Base-by-base conservation (phyloP, 2,888 invertebrate genomes). In the Calameuta filiformis region DNA sequence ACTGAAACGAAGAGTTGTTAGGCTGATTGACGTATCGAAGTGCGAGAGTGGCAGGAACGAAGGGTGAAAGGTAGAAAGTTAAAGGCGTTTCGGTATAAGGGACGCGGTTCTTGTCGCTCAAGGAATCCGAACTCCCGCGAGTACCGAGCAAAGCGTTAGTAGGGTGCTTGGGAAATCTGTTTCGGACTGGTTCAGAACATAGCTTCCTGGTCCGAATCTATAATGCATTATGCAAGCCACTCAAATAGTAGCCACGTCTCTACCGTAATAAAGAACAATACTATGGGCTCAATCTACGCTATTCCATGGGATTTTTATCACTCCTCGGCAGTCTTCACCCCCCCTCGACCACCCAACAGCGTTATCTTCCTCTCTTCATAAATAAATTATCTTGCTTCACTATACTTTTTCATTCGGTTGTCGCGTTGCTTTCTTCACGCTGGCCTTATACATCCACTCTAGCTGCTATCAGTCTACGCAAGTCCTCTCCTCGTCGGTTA, bases 341-440 rank as follows among this genome's bases (percentile, higher is more conserved):
- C 9, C 35, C 11, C 11, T 35, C 11, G 1, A 11, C 35, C 35
- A 35, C 35, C 40, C 40, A 40, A 1, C 40, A 40, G 15, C 6
- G 15, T 40, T 40, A 23, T 56, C 15, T 56, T 15, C 73, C 76
- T 73, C 75, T 73, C 76, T 56, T 79, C 80, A 79, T 81, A 84
- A 85, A 85, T 85, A 83, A 83, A 83, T 83, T 82, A 83, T 81
- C 80, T 75, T 71, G 68, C 34, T 74, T 69, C 76, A 35, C 73
- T 71, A 35, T 34, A 73, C 73, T 73, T 73, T 40, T 76, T 76
- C 37, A 73, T 73, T 37, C 31, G n/a, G 56, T 9, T 33, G 76
- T 76, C 76, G n/a, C 73, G 73, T 56, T 33, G 73, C 37, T 73
- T 73, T 40, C 71, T 30, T 68, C 35, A 76, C 6, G 23, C 37